A percentile compares a stretch with the other conserved stretches of the same genome.
phyloP scores from a whole-genome alignment of 2,888 invertebrate species.

The Cynaeus angustus region DNA sequence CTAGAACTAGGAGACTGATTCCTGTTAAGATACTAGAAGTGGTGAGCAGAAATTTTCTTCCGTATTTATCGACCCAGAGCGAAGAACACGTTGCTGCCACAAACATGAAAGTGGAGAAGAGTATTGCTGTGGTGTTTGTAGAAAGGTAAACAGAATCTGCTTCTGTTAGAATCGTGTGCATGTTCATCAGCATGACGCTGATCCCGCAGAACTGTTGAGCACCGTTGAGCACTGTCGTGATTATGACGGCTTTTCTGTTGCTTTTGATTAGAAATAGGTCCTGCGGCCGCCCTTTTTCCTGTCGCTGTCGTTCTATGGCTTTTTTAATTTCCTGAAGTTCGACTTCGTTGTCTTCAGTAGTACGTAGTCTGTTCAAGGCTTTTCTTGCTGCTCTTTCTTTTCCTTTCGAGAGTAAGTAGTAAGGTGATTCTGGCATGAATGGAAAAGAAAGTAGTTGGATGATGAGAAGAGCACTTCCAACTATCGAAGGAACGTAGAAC shows the following conservation, averaged over 20 bases:
- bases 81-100: conserved; percentile 64
- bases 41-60: conserved; percentile 65
- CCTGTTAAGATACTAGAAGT: conserved; percentile 65
- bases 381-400: conserved; percentile 63
- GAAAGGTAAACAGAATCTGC: conserved; percentile 65
- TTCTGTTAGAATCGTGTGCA: conserved; percentile 66
- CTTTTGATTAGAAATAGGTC: conserved; percentile 66
- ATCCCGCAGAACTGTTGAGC: conserved; percentile 69
- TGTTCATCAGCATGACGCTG: conserved; percentile 69
- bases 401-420: conserved; percentile 65
- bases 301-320: conserved; percentile 65
- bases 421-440: conserved; percentile 70
- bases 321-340: conserved; percentile 66
- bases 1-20: conserved; percentile 63
- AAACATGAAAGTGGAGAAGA: conserved; percentile 67
- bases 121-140: conserved; percentile 64
- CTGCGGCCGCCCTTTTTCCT: conserved; percentile 65
- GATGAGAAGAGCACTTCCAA: conserved; percentile 63
- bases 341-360: conserved; percentile 59
- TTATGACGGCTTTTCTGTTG: conserved; percentile 66
- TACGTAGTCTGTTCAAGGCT: conserved; percentile 63
- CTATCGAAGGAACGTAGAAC: conserved; percentile 64
- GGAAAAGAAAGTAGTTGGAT: conserved; percentile 64
- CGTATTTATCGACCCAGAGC: conserved; percentile 66
- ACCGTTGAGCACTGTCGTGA: conserved; percentile 67